A percentile compares a stretch with the other conserved stretches of the same genome.
phyloP scores from a whole-genome alignment of 1,140 invertebrate species.

The Parapsyche elsis region DNA sequence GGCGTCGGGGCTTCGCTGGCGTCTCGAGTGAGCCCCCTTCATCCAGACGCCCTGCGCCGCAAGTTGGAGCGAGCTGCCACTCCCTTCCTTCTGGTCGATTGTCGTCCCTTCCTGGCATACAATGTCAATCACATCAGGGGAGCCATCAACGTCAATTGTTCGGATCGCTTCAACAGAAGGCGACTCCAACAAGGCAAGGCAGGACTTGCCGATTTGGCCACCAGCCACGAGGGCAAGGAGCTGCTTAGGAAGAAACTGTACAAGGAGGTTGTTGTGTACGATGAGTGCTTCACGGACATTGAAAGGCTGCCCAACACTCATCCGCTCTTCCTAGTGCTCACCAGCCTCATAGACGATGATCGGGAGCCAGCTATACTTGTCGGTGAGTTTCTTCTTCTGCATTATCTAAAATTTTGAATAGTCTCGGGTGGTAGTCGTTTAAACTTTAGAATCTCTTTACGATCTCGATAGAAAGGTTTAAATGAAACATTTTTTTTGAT shows the following conservation, averaged over 20 bases:
- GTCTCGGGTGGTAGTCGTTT: no score
- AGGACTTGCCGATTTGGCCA: conserved; percentile 75
- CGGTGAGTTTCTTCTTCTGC: conserved; percentile 73
- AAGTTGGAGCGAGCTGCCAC: conserved; percentile 58
- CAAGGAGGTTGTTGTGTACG: conserved; percentile 77
- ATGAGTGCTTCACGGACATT: conserved; percentile 73
- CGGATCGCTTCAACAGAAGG: conserved; percentile 77
- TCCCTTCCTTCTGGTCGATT: conserved; percentile 74
- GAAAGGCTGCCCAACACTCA: conserved; percentile 70
- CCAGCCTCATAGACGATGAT: conserved; percentile 77
- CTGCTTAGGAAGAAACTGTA: conserved; percentile 68
- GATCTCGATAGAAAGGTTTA: no score
- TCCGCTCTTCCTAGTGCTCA: conserved; percentile 76
- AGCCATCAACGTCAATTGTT: conserved; percentile 81
- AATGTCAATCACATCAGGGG: conserved; percentile 78
- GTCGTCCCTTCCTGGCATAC: conserved; percentile 78
- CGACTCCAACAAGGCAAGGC: conserved; percentile 77
- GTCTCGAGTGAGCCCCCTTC: conserved; percentile 59
- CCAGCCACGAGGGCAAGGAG: conserved; percentile 73
- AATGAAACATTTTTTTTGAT: no score
- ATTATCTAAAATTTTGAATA: neutral
- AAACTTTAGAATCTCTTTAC: no score
- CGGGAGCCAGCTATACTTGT: conserved; percentile 75
- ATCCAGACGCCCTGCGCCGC: conserved; percentile 59
- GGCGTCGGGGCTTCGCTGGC: conserved; percentile 56